These are phyloP conservation scores for Xiphophorus birchmanni DNA, from an alignment of 2,797 vertebrate genomes.

Conservation along the genomic window DNA sequence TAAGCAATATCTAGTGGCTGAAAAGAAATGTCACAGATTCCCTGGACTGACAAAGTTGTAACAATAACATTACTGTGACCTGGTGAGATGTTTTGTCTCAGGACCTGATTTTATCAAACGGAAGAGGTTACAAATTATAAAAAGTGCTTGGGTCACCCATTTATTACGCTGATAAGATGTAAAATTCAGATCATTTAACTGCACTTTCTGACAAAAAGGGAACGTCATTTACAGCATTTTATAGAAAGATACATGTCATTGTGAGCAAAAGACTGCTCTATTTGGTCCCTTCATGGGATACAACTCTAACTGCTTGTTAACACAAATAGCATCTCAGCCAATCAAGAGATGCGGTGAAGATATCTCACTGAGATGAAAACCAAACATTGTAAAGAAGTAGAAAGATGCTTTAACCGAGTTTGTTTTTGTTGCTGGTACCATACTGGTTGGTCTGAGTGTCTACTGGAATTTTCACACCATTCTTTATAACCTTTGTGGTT, in stretches of 20 bases:
- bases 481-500: too few species aligned
- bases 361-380: neutral
- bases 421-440: neutral
- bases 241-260: neutral
- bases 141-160: neutral
- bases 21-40: slow-evolving; percentile 23
- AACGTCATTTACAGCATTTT: neutral
- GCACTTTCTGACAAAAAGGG: neutral
- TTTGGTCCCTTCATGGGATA: neutral
- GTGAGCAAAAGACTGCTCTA: neutral
- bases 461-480: neutral
- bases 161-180: neutral
- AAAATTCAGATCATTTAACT: neutral
- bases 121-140: slow-evolving; percentile 4
- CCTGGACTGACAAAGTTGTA: slow-evolving; percentile 4
- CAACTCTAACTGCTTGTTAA: neutral
- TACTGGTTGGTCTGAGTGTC: neutral
- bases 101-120: slow-evolving; percentile 13
- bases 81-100: neutral
- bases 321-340: neutral
- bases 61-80: slow-evolving; percentile 11
- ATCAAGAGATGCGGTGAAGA: neutral
- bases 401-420: neutral
- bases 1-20: slow-evolving; percentile 5
- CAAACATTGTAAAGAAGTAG: neutral